Evolutionary conservation across 2,113 vertebrate species (phyloP), one percentile per base, ranked within the genome.

Genomic region (Hydropotes inermis): DNA sequence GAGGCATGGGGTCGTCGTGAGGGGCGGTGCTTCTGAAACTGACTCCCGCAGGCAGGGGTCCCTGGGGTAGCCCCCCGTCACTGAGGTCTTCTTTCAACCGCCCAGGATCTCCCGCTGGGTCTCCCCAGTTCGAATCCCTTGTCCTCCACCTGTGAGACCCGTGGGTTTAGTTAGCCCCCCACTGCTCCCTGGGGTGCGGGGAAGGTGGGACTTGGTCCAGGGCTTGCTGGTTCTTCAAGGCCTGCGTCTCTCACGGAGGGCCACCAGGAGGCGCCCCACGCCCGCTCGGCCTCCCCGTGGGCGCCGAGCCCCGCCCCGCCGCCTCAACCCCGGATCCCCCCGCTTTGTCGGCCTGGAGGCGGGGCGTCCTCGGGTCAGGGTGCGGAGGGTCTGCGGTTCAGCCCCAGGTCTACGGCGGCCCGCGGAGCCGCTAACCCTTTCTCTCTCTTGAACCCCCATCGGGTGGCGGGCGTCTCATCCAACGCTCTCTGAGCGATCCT

Each of bases 211-310:
- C 36, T 52, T 4, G 45, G 19, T 45, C 4, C 47, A 0, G 21
- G 16, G n/a, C 78, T 55, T n/a, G 45, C 57, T 4, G 0, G 33
- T 21, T 64, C 67, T 52, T 36, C 39, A 6, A 87, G 57, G 60
- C 8, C 92, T 64, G 84, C 23, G 1, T 33, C 7, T 47, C 52
- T 74, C 78, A 4, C 45, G 0, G 21, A 50, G 5, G 1, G 33
- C 91, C 97, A 95, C 93, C 88, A 97, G 97, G 95, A 33, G 97
- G 98, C 95, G 64, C 91, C 36, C 76, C 60, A 7, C 6, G 25
- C 85, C 87, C 52, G 61, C 84, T 87, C 28, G 0, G 50, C 30
- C 74, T 50, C 36, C 19, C 36, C 1, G 1, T 0, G 6, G 47
- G n/a, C 11, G 47, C 47, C 47, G 47, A 47, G 11, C 47, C 47